These are phyloP conservation scores for Harmothoe impar DNA, from an alignment of 2,888 invertebrate genomes.

Conservation along the genomic window DNA sequence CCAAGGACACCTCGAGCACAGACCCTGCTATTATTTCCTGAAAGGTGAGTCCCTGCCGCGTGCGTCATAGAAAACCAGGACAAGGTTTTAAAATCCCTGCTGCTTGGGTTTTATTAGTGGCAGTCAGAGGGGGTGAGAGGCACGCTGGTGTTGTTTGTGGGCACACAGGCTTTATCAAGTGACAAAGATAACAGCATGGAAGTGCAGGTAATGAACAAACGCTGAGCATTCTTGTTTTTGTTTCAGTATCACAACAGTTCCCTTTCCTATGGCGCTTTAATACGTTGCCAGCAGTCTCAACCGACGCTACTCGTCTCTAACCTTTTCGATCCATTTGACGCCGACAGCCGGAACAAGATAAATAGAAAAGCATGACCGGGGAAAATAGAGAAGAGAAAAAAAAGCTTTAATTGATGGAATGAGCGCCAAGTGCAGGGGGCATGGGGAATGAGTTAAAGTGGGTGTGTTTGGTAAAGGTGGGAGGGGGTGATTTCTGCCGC, in stretches of 20 bases:
- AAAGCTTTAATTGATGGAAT: constrained; percentile 13
- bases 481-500: neutral
- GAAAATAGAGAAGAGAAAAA: constrained; percentile 34
- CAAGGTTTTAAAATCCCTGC: no score
- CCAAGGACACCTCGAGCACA: neutral
- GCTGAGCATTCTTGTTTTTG: no score
- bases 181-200: neutral
- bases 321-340: neutral
- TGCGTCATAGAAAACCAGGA: no score
- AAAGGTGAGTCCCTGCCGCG: neutral
- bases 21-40: neutral
- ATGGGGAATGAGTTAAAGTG: neutral
- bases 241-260: neutral
- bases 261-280: neutral
- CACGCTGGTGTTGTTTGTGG: no score
- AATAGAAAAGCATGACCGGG: constrained; percentile 40
- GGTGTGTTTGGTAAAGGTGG: neutral
- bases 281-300: constrained; percentile 10
- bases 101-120: no score
- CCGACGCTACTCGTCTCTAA: neutral
- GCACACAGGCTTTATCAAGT: neutral
- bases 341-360: neutral
- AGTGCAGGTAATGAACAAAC: neutral
- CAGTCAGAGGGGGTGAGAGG: no score
- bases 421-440: neutral